Evolutionary conservation across 1,140 invertebrate genomes (phyloP), one percentile per base, ranked within the genome.

Genomic region (Cydia amplana): DNA sequence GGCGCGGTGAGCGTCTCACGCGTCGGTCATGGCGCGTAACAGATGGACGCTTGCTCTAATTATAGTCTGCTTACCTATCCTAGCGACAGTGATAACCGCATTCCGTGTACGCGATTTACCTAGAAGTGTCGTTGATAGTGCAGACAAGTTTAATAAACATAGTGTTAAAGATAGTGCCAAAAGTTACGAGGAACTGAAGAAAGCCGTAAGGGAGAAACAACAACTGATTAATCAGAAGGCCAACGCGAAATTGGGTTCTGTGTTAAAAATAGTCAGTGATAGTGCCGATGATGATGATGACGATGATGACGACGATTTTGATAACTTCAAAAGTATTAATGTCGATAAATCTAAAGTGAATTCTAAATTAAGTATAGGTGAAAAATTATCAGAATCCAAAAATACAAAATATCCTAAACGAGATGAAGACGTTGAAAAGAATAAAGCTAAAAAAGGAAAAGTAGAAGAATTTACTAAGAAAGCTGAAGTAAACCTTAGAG

Each of bases 11-110:
- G 81, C 79, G 84, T 81, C 80, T 79, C 81, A 72, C 83, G 86
- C 88, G 83, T 83, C 85, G 83, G 84, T 83, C 82, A 93, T 93
- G 91, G 89, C 88, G 84, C 88, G 87, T 76, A 80, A 86, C 77
- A 84, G 83, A 89, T 87, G 87, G 87, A 91, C 86, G 82, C 80
- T 92, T 80, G 83, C 85, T 87, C 86, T 93, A 86, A 89, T 92
- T 85, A 83, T 91, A 87, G 86, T 91, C 78, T 82, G 81, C 79
- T 77, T 93, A 77, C 84, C 87, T 79, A 85, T 93, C 79, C 83
- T 93, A 84, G 88, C 88, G 46, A 88, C 89, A 83, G 90, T 92
- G 82, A 89, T 91, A 87, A 91, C 87, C 79, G 91, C 91, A 86
- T 93, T 93, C 83, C 91, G 92, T 76, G 81, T 93, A 75, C 90